Evolutionary conservation across 2,888 invertebrate species (phyloP).

Genomic region (Dicyrtomina minuta): DNA sequence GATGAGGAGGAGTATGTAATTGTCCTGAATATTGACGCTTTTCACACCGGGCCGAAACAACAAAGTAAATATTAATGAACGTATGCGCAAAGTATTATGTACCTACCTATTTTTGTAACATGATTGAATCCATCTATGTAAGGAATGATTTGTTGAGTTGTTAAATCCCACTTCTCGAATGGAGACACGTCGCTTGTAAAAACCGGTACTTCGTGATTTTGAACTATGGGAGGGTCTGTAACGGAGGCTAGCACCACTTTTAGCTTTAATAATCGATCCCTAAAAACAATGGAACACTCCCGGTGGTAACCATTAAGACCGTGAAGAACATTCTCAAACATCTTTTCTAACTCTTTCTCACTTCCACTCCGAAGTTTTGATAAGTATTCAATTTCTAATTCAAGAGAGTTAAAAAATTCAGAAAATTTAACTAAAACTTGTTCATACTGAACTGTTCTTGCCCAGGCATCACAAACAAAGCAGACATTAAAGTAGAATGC

Average conservation of each 20-base stretch:
- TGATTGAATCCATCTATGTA: slow-evolving; percentile 92
- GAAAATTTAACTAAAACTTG: slow-evolving; percentile 91
- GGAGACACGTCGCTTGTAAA: slow-evolving; percentile 69
- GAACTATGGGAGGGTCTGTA: slow-evolving; percentile 73
- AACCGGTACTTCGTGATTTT: slow-evolving; percentile 88
- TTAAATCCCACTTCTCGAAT: slow-evolving; percentile 83
- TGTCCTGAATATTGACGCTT: too few species aligned
- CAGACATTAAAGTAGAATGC: slow-evolving; percentile 94
- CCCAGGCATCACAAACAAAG: slow-evolving; percentile 87
- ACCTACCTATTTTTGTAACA: slow-evolving; percentile 71
- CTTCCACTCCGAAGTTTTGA: slow-evolving; percentile 63
- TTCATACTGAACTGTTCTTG: slow-evolving; percentile 88
- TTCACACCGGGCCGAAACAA: too few species aligned
- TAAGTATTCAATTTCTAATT: slow-evolving; percentile 81
- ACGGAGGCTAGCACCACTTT: slow-evolving; percentile 80
- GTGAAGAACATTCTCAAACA: slow-evolving; percentile 62
- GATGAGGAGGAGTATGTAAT: too few species aligned
- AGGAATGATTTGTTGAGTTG: slow-evolving; percentile 85
- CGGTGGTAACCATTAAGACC: slow-evolving; percentile 42
- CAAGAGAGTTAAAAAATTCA: slow-evolving; percentile 73
- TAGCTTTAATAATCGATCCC: slow-evolving; percentile 72
- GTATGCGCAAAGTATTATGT: too few species aligned
- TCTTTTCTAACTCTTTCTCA: slow-evolving; percentile 63
- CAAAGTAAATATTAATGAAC: too few species aligned
- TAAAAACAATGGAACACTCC: slow-evolving; percentile 40